Percentiles rank a stretch among this genome's conserved stretches.
phyloP scores from a whole-genome alignment of 2,797 vertebrate genomes.

The Podarcis lilfordi region DNA sequence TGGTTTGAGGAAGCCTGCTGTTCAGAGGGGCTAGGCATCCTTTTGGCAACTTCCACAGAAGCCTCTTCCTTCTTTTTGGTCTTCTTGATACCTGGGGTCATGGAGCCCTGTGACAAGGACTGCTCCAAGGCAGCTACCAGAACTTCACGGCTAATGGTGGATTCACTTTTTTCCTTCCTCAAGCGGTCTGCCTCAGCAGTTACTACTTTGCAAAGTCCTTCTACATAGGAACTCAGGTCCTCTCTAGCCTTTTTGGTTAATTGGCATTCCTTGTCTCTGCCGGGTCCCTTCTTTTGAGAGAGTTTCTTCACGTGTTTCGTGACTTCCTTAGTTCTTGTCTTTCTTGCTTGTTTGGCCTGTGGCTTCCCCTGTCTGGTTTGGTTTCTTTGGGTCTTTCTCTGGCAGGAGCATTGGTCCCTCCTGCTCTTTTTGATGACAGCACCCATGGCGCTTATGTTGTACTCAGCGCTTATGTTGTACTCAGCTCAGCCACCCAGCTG shows the following conservation, averaged over 20 bases:
- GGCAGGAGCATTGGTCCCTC: neutral
- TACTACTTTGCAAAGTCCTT: neutral
- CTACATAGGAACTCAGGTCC: neutral
- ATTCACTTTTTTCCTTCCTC: constrained; percentile 11
- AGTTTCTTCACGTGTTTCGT: neutral
- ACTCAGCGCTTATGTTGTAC: neutral
- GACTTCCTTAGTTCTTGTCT: neutral
- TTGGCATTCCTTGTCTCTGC: neutral
- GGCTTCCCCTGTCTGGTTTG: neutral
- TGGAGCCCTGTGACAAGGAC: neutral
- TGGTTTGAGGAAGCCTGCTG: neutral
- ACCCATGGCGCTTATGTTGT: neutral
- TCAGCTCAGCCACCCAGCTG: neutral
- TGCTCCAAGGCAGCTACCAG: neutral
- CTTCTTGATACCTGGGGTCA: neutral
- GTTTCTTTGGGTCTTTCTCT: neutral
- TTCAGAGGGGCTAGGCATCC: neutral
- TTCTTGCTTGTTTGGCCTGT: neutral
- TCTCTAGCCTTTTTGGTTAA: constrained; percentile 1
- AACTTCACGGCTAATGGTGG: neutral
- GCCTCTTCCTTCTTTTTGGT: neutral
- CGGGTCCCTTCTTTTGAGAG: neutral
- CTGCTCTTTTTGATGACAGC: neutral
- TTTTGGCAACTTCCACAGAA: neutral
- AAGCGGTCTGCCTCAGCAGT: constrained; percentile 9